phyloP scores from a whole-genome alignment of 2,797 vertebrate species.

The Coreius guichenoti region DNA sequence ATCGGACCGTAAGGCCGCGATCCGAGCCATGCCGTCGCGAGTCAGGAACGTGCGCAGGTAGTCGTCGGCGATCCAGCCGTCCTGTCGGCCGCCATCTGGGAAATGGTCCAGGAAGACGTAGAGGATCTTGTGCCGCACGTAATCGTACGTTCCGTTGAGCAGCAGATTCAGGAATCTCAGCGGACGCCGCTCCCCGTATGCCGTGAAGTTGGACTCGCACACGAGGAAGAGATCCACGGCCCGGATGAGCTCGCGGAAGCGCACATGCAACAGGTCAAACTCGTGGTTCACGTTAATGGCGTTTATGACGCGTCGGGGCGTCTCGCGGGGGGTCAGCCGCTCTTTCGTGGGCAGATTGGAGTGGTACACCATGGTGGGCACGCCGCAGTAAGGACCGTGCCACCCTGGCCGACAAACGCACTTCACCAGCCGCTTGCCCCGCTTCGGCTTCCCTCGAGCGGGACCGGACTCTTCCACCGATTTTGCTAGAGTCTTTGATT shows the following conservation, averaged over 20 bases:
- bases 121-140: slow-evolving; percentile 92
- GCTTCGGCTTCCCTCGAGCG: slow-evolving; percentile 68
- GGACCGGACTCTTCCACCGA: slow-evolving; percentile 64
- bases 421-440: slow-evolving; percentile 82
- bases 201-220: slow-evolving; percentile 98
- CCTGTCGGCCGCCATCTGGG: slow-evolving; percentile 91
- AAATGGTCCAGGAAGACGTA: slow-evolving; percentile 98
- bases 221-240: slow-evolving; percentile 93
- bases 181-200: slow-evolving; percentile 90
- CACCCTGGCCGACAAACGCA: slow-evolving; percentile 94
- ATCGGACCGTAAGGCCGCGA: slow-evolving; percentile 81
- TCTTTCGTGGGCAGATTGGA: slow-evolving; percentile 98
- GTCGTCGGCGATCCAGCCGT: slow-evolving; percentile 97
- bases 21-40: slow-evolving; percentile 85
- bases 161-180: slow-evolving; percentile 89
- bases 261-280: slow-evolving; percentile 94
- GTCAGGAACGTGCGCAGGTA: slow-evolving; percentile 96
- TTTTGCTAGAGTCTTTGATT: slow-evolving; percentile 14
- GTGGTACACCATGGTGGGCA: slow-evolving; percentile 96
- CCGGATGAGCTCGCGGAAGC: slow-evolving; percentile 89
- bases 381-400: slow-evolving; percentile 96
- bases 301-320: slow-evolving; percentile 90
- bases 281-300: slow-evolving; percentile 98
- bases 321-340: slow-evolving; percentile 86
- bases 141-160: slow-evolving; percentile 91